These are phyloP conservation scores for Drosophila sproati DNA, from an alignment of 1,140 invertebrate genomes.

Conservation along the genomic window DNA sequence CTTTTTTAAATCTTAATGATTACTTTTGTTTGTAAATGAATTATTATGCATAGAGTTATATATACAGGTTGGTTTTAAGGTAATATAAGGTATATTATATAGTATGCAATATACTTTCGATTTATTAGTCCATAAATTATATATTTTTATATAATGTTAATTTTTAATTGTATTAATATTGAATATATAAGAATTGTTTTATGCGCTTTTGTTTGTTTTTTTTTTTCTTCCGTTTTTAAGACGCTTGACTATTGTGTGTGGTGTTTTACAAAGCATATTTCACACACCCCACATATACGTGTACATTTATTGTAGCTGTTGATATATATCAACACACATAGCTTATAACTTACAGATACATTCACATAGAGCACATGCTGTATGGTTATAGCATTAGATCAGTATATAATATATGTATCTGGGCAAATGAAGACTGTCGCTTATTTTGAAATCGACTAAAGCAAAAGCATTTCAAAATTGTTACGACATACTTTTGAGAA, in stretches of 20 bases:
- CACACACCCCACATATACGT: background rate
- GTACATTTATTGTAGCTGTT: conserved; percentile 12
- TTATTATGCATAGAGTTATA: conserved; percentile 32
- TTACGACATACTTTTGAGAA: background rate
- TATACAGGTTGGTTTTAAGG: conserved; percentile 43
- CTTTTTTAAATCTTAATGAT: background rate
- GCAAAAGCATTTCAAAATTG: conserved; percentile 1
- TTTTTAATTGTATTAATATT: conserved; percentile 20
- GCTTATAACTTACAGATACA: background rate
- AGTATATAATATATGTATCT: background rate
- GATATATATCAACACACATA: conserved; percentile 21
- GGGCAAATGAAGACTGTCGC: background rate
- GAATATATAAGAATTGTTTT: conserved; percentile 24
- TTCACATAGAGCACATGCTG: background rate
- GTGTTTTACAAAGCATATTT: background rate
- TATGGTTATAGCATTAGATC: background rate
- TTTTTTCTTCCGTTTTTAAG: background rate
- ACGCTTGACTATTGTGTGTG: background rate
- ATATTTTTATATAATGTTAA: conserved; percentile 29
- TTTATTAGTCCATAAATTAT: conserved; percentile 55
- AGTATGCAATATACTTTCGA: conserved; percentile 49
- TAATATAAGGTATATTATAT: conserved; percentile 49
- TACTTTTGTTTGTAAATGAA: conserved; percentile 43
- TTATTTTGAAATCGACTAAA: background rate
- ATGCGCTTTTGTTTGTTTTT: conserved; percentile 4